These are phyloP conservation scores for Leistus spinibarbis DNA, from an alignment of 2,888 invertebrate genomes.

Conservation along the genomic window DNA sequence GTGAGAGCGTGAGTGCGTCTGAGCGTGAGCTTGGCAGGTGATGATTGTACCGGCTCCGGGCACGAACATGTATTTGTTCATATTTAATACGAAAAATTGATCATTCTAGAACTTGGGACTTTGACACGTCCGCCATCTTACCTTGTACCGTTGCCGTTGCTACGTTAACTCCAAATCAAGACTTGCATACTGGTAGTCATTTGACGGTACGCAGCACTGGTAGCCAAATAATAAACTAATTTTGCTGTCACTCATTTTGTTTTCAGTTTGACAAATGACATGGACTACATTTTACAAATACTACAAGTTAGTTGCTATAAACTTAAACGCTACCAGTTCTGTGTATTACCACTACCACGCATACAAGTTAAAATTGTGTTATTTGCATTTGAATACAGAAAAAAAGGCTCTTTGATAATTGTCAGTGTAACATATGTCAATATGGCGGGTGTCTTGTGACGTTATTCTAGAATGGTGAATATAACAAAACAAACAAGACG, in stretches of 20 bases:
- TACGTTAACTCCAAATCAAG: no score
- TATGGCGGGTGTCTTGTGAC: not conserved
- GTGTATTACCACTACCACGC: no score
- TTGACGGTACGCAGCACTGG: not conserved
- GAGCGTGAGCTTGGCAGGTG: slow-evolving; percentile 54
- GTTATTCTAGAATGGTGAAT: not conserved
- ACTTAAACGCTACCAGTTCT: no score
- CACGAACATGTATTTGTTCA: slow-evolving; percentile 35
- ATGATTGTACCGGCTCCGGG: slow-evolving; percentile 45
- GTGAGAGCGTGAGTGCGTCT: slow-evolving; percentile 46
- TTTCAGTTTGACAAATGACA: slow-evolving; percentile 26
- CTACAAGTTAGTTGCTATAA: no score
- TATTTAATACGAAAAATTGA: not conserved
- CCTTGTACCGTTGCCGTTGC: not conserved
- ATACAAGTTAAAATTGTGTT: no score
- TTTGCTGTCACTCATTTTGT: not conserved
- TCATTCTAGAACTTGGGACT: not conserved
- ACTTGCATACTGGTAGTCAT: not conserved
- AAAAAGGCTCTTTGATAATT: no score
- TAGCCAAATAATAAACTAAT: not conserved
- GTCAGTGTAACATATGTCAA: not conserved
- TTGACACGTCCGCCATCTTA: not conserved
- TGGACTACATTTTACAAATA: not conserved
- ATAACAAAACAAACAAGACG: not conserved
- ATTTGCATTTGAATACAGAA: no score